A percentile compares a stretch with the other conserved stretches of the same genome.
These are phyloP conservation scores for Micromussa lordhowensis DNA, from an alignment of 92 coral and sea anemone genomes.

Conservation along the genomic window DNA sequence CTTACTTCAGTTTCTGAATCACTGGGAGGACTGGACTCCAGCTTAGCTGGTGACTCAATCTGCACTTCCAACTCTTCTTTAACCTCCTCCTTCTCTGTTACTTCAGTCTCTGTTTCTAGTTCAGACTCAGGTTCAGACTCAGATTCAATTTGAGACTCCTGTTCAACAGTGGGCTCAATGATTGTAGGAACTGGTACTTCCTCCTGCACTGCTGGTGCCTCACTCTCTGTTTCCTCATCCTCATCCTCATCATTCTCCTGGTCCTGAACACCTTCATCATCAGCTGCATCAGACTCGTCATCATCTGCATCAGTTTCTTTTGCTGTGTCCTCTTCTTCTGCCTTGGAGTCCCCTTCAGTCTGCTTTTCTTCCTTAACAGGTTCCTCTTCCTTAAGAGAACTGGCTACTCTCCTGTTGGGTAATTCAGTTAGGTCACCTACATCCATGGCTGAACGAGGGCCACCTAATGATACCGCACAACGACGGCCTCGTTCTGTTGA, in stretches of 20 bases:
- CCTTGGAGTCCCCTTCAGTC: conserved; percentile 42
- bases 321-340: conserved; percentile 60
- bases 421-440: conserved; percentile 43
- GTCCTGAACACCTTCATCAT: conserved; percentile 16
- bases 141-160: conserved; percentile 55
- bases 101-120: conserved; percentile 77
- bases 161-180: conserved; percentile 28
- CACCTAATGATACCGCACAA: conserved; percentile 81
- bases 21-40: conserved; percentile 47
- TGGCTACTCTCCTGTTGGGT: conserved; percentile 52
- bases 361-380: conserved; percentile 57
- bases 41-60: conserved; percentile 13
- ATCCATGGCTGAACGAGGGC: conserved; percentile 70
- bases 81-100: conserved; percentile 44
- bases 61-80: conserved; percentile 36
- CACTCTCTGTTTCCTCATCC: conserved; percentile 46
- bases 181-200: conserved; percentile 47
- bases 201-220: conserved; percentile 35
- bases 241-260: conserved; percentile 53
- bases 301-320: conserved; percentile 57
- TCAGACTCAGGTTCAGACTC: conserved; percentile 74
- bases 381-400: conserved; percentile 54
- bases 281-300: conserved; percentile 25
- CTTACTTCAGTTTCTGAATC: conserved; percentile 55
- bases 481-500: conserved; percentile 94